Conservation (phyloP, 2,113 vertebrate species). For the Glareola pratincola region DNA sequence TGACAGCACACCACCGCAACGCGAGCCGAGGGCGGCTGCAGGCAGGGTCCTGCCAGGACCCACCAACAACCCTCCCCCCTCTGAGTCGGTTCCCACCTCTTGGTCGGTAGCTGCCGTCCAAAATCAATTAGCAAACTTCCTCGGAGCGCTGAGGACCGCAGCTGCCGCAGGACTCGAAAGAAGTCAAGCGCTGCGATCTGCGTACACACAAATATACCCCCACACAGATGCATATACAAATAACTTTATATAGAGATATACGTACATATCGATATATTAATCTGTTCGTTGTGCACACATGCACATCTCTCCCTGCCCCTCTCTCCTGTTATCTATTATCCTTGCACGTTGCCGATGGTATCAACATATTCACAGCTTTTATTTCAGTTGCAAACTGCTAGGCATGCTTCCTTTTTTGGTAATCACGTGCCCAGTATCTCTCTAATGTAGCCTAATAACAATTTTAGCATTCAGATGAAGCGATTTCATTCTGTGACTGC, state of each 20-base stretch:
- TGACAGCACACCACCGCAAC: rapidly evolving
- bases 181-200: background rate
- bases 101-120: background rate
- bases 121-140: background rate
- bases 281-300: slow-evolving; percentile 23
- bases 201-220: rapidly evolving
- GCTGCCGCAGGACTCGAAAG: background rate
- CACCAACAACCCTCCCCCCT: background rate
- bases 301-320: background rate
- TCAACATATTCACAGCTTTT: slow-evolving; percentile 78
- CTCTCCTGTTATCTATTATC: slow-evolving; percentile 61
- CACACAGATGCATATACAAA: rapidly evolving
- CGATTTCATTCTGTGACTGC: slow-evolving; percentile 85
- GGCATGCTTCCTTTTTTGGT: slow-evolving; percentile 79
- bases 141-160: background rate
- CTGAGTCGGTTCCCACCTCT: background rate
- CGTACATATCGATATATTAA: slow-evolving; percentile 44
- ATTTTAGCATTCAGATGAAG: slow-evolving; percentile 92
- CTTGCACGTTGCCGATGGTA: slow-evolving; percentile 67
- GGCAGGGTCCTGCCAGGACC: background rate
- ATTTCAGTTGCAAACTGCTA: slow-evolving; percentile 78
- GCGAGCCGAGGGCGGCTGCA: background rate
- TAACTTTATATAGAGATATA: background rate
- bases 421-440: slow-evolving; percentile 78
- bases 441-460: slow-evolving; percentile 89